A percentile compares a stretch with the other conserved stretches of the same genome.
phyloP scores from a whole-genome alignment of 1,140 invertebrate species.

The Rhagoletis pomonella region DNA sequence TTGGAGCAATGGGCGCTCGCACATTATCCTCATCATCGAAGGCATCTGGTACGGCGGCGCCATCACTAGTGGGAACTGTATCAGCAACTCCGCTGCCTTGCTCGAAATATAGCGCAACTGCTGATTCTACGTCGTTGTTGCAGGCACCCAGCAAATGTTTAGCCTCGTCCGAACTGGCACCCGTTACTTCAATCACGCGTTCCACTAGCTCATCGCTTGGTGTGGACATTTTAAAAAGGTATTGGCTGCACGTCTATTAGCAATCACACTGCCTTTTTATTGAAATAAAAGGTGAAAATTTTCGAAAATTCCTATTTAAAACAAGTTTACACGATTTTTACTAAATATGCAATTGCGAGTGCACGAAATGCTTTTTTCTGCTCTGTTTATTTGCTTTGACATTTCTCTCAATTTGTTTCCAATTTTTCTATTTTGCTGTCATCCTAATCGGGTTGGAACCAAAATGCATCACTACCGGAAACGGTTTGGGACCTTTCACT shows the following conservation, averaged over 20 bases:
- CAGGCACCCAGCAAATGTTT: conserved; percentile 69
- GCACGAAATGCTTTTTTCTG: conserved; percentile 13
- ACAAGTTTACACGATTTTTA: background rate
- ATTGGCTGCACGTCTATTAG: background rate
- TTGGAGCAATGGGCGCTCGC: conserved; percentile 71
- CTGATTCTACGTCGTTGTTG: conserved; percentile 69
- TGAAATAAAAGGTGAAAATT: background rate
- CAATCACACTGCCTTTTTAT: background rate
- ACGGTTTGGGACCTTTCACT: too few relatives aligned
- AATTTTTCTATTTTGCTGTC: too few relatives aligned
- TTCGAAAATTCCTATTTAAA: background rate
- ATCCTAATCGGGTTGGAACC: too few relatives aligned
- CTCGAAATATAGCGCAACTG: conserved; percentile 69
- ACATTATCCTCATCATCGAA: conserved; percentile 65
- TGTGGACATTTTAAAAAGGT: conserved; percentile 53
- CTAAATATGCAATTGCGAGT: conserved; percentile 13
- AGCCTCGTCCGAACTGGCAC: conserved; percentile 65
- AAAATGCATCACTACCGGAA: too few relatives aligned
- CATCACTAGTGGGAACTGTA: background rate
- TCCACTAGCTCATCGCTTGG: conserved; percentile 52
- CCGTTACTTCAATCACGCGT: conserved; percentile 68
- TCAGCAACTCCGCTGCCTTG: conserved; percentile 36
- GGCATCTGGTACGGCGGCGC: conserved; percentile 20
- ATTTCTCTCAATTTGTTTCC: background rate
- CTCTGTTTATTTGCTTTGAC: conserved; percentile 39